Evolutionary conservation across 64 coral and sea anemone genomes (phyloP).

Genomic region (Actinia tenebrosa): DNA sequence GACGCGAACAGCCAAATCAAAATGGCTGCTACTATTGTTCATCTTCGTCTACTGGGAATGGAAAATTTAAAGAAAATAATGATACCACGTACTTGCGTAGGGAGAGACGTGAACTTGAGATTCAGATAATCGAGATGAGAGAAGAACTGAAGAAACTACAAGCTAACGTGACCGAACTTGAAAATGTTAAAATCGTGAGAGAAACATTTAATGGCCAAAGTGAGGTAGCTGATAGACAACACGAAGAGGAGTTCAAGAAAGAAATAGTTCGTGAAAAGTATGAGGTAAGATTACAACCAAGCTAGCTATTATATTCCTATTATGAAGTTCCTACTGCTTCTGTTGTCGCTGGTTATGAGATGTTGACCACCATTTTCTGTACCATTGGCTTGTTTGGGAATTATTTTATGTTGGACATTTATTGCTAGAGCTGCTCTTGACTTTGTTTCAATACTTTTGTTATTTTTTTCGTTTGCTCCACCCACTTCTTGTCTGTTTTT

Average conservation of each 20-base stretch:
- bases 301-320: background rate
- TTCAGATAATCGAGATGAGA: constrained; percentile 55
- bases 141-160: constrained; percentile 51
- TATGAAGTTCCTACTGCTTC: too few relatives aligned
- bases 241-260: background rate
- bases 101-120: constrained; percentile 59
- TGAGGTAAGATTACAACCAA: background rate
- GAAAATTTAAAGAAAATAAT: constrained; percentile 31
- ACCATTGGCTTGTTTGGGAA: too few relatives aligned
- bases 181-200: constrained; percentile 46
- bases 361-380: too few relatives aligned
- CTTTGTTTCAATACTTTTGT: background rate
- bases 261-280: background rate
- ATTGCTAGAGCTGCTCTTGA: too few relatives aligned
- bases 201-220: constrained; percentile 12
- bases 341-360: too few relatives aligned
- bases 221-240: background rate
- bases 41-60: background rate
- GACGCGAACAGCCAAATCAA: background rate
- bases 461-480: background rate
- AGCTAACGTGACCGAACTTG: constrained; percentile 55
- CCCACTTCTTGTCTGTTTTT: background rate
- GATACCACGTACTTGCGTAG: constrained; percentile 39
- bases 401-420: too few relatives aligned
- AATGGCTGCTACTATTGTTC: background rate